These are phyloP conservation scores for Plotosus lineatus DNA, from an alignment of 2,113 vertebrate species.

Conservation along the genomic window DNA sequence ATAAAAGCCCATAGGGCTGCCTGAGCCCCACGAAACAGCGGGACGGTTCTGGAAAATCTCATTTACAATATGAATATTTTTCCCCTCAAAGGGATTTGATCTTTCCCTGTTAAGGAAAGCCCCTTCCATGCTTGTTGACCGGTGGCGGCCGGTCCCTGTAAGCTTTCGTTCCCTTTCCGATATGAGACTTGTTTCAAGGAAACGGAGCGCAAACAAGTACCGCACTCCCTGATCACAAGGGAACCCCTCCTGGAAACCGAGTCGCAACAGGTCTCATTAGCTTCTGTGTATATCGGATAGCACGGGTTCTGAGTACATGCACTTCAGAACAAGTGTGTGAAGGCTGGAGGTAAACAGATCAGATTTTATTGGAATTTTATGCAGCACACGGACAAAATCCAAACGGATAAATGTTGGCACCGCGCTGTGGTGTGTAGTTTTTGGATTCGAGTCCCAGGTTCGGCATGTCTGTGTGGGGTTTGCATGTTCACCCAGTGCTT, in stretches of 20 bases:
- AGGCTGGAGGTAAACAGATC: background rate
- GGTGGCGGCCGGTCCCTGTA: background rate
- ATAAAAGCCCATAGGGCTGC: background rate
- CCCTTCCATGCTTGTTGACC: slow-evolving; percentile 18
- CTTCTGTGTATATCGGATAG: background rate
- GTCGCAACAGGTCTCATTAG: background rate
- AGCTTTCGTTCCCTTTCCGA: slow-evolving; percentile 21
- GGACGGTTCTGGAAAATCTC: slow-evolving; percentile 42
- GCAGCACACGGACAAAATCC: background rate
- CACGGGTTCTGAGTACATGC: background rate
- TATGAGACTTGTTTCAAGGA: slow-evolving; percentile 14
- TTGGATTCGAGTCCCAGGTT: too few species aligned
- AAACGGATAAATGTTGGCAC: slow-evolving; percentile 1
- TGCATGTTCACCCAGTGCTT: too few species aligned
- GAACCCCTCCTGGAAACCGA: slow-evolving; percentile 38
- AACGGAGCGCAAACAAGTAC: slow-evolving; percentile 23
- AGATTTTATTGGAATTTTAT: background rate
- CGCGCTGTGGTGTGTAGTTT: too few species aligned
- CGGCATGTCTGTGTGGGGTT: too few species aligned
- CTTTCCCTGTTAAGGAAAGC: slow-evolving; percentile 29
- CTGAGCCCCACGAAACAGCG: slow-evolving; percentile 20
- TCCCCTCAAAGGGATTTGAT: slow-evolving; percentile 39
- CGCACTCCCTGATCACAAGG: slow-evolving; percentile 13
- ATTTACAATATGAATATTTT: slow-evolving; percentile 35
- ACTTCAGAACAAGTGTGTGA: slow-evolving; percentile 1